Base-by-base conservation (phyloP, 2,888 invertebrate genomes). In the Epinotia nisella region DNA sequence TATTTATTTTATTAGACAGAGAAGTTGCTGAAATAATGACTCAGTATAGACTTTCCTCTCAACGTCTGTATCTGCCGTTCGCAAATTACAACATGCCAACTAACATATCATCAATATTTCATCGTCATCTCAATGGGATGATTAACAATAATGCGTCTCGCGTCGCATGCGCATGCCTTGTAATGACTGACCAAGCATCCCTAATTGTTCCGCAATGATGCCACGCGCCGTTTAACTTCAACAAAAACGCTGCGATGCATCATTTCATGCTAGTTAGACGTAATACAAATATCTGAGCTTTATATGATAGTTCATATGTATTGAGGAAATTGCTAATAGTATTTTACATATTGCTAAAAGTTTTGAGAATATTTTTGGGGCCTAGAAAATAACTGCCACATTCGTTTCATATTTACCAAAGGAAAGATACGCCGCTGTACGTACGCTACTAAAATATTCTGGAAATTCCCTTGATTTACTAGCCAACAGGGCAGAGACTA, bases 81-180 rank as follows among this genome's bases (percentile, higher is more conserved):
- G n/a, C 45, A n/a, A 35, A 4, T 35, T 2, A 59, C 10, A 39
- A 39, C 15, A 39, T 65, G 45, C 51, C 29, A 29, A 29, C 13
- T 19, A 17, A 21, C 45, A n/a, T 21, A 53, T 39, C 19, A 11
- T 11, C 21, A 13, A 3, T 13, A 55, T 41, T 51, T 68, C 29
- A 71, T 53, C 45, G 67, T 79, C 76, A 74, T 78, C 76, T 76
- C 79, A 81, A 83, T 84, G 79, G 79, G 79, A 87, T 88, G 83
- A 88, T 87, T 85, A 85, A 87, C 81, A 80, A 81, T 78, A 81
- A 83, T 82, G 81, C 81, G 82, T 77, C 77, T 76, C 80, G 79
- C 79, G 77, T 78, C 78, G 78, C 78, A 79, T 80, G 75, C 73
- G 76, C 72, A 77, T 75, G 62, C 60, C 79, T 74, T 76, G 78